A percentile compares a stretch with the other conserved stretches of the same genome.
phyloP scores from a whole-genome alignment of 2,888 invertebrate species.

The Amphiduros pacificus region DNA sequence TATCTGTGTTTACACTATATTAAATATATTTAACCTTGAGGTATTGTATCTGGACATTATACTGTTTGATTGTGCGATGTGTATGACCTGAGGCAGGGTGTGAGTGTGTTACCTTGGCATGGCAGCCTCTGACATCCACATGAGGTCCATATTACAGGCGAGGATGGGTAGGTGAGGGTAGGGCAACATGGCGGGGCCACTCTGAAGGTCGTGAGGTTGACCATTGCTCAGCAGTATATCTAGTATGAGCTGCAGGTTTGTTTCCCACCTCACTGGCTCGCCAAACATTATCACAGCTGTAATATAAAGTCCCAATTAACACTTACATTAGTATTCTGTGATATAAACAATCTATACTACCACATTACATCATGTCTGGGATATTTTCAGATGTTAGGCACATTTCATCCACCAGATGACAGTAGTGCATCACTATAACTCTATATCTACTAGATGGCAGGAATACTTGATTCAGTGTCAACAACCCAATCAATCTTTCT shows the following conservation, averaged over 20 bases:
- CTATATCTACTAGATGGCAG: too few relatives aligned
- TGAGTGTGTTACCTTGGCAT: constrained; percentile 64
- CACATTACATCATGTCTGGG: too few relatives aligned
- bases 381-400: too few relatives aligned
- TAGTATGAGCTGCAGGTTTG: constrained; percentile 67
- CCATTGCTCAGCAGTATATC: constrained; percentile 69
- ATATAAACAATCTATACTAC: neutral
- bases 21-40: too few relatives aligned
- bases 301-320: constrained; percentile 1
- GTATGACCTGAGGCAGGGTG: neutral
- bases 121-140: constrained; percentile 71
- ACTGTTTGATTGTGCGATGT: too few relatives aligned
- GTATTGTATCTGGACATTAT: too few relatives aligned
- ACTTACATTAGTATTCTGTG: neutral
- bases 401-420: too few relatives aligned
- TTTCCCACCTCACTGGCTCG: constrained; percentile 71
- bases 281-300: constrained; percentile 68
- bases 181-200: constrained; percentile 57
- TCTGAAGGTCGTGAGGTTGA: constrained; percentile 60
- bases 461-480: too few relatives aligned
- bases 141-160: constrained; percentile 70
- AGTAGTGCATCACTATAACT: too few relatives aligned
- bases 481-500: too few relatives aligned
- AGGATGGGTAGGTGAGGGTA: constrained; percentile 70
- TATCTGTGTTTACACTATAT: too few relatives aligned